Evolutionary conservation across 37 sponge, comb jelly and placozoan genomes (phyloP), one percentile per base, ranked within the genome.

Genomic region (Oscarella lobularis): DNA sequence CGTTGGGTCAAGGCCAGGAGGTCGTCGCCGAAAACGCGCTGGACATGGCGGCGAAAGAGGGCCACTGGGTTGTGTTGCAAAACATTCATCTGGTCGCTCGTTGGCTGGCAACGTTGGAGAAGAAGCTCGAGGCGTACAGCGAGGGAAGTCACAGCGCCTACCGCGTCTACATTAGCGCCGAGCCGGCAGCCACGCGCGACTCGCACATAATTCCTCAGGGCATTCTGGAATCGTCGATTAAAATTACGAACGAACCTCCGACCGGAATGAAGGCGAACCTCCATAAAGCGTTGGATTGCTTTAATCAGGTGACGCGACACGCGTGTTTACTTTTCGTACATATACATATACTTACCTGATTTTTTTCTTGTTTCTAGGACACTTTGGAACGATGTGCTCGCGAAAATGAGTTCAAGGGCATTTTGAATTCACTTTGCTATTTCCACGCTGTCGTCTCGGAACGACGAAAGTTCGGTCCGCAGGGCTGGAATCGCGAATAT

Each of bases 1-100:
- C 98, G 31, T 87, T 97, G n/a, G 98, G 98, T 73, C 98, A 96
- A 85, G 98, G 98, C 66, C 98, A 97, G 73, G 98, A 97, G 70
- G 76, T 97, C 33, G 95, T 97, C 0, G 98, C 98, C 77, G 98
- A 97, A 78, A 86, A 84, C 36, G 94, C 94, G 37, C 78, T 97
- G 80, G 94, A 90, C 2, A 14, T 90, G 33, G 91, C 98, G n/a
- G 87, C 91, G 5, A 87, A 85, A 73, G 88, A 97, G 77, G 98
- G 98, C 55, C 95, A 93, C 54, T 97, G 98, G 98, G 98, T 97
- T 35, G 86, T 97, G 38, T 80, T 97, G 31, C 98, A 97, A 88
- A 97, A 97, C 54, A 97, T 97, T 39, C 98, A 97, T 41, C 83
- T 97, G 40, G 98, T 97, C 31, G 81, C 86, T 39, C 87, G 86